phyloP scores from a whole-genome alignment of 2,888 invertebrate genomes.

The Halictus ligatus region DNA sequence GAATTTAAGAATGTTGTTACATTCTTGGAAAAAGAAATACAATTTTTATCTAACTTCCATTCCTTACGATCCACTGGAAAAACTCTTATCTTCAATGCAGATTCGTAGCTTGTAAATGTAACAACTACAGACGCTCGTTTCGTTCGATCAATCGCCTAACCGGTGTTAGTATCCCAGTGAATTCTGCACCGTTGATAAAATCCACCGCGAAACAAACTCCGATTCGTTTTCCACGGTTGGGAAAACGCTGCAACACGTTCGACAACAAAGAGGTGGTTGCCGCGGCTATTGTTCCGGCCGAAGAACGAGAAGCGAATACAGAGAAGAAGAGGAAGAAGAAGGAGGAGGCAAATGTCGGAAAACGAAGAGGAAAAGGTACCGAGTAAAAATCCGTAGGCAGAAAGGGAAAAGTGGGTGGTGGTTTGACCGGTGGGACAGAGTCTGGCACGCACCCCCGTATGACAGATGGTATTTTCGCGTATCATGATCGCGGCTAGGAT shows the following conservation, averaged over 20 bases:
- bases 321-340: neutral
- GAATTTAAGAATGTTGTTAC: no score
- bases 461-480: constrained; percentile 83
- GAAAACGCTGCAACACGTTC: neutral
- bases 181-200: neutral
- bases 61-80: no score
- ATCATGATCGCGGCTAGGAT: constrained; percentile 80
- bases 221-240: neutral
- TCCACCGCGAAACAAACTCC: neutral
- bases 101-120: no score
- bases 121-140: neutral
- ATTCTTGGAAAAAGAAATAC: no score
- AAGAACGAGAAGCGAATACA: constrained; percentile 1
- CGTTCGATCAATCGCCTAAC: neutral
- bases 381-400: constrained; percentile 48
- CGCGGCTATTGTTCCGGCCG: constrained; percentile 18
- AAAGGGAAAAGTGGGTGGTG: constrained; percentile 39
- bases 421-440: constrained; percentile 44
- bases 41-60: no score
- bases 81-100: no score
- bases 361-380: constrained; percentile 10
- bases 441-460: constrained; percentile 77
- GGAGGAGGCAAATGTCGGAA: neutral
- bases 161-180: neutral
- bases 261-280: constrained; percentile 25